Evolutionary conservation across 2,113 vertebrate genomes (phyloP), one percentile per base, ranked within the genome.

Genomic region (Diadophis punctatus): DNA sequence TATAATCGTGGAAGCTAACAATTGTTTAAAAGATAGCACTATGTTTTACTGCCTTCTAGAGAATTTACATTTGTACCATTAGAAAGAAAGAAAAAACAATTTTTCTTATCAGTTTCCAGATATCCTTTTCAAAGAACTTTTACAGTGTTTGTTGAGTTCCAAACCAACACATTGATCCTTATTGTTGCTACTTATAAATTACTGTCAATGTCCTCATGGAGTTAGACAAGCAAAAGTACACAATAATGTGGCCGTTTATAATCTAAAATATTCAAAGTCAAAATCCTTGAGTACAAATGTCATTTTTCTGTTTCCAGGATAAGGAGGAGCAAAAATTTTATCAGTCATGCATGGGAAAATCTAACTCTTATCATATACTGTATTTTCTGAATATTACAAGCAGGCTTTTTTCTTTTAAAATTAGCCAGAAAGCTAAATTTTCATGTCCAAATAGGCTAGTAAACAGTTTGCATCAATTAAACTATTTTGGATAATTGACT

Each of bases 111-210:
- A 74, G 63, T 74, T 63, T 63, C 58, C n/a, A 74, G n/a, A 74
- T 74, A 74, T 8, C 5, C n/a, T 34, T 74, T 74, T 34, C 63
- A 74, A 74, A n/a, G 3, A 74, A 74, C 30, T 18, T 68, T 34
- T 84, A 3, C 58, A 95, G 22, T 88, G 55, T 84, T 74, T 93
- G 4, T 4, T 63, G 94, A 92, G 86, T 91, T 89, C n/a, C n/a
- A 63, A 60, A 68, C 10, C n/a, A 51, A 74, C 48, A 20, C 10
- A 90, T 34, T 20, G 30, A 51, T 74, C 9, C 12, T 90, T 49
- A 49, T 18, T 74, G n/a, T 74, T 49, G 1, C 68, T 74, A 52
- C n/a, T 90, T 74, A 90, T 12, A n/a, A 49, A 34, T 30, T 63
- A 18, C 14, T 22, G 49, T 51, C 60, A 68, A 18, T 74, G 20